Conservation (phyloP, 1,140 invertebrate species). For the Cotesia typhae region DNA sequence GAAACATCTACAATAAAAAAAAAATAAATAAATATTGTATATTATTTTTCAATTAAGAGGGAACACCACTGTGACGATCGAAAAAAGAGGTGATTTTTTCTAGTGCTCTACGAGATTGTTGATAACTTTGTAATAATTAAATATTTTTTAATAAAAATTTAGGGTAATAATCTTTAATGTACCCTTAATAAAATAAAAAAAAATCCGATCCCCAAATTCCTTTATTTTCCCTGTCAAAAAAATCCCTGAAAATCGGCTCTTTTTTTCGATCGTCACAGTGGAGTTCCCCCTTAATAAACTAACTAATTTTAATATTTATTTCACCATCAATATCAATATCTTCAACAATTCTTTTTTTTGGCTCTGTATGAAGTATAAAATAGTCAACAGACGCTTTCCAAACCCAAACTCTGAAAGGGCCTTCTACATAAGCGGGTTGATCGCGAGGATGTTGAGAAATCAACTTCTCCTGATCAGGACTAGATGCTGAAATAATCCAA, state of each 20-base stretch:
- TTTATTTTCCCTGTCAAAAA: too few species aligned
- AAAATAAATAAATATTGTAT: conserved; percentile 27
- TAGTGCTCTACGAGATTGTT: too few species aligned
- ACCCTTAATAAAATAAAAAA: too few species aligned
- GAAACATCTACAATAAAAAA: conserved; percentile 72
- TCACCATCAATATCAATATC: conserved; percentile 73
- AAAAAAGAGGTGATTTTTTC: too few species aligned
- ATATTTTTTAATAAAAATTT: too few species aligned
- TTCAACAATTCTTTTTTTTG: conserved; percentile 52
- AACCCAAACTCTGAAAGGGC: conserved; percentile 85
- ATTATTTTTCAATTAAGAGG: conserved; percentile 1
- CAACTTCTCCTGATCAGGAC: conserved; percentile 78
- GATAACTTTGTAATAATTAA: too few species aligned
- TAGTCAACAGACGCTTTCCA: conserved; percentile 80
- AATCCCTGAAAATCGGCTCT: too few species aligned
- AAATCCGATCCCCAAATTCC: too few species aligned
- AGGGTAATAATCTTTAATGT: too few species aligned
- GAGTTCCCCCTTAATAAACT: too few species aligned
- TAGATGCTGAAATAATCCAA: conserved; percentile 93
- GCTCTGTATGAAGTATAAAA: conserved; percentile 82
- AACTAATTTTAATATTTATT: conserved; percentile 24
- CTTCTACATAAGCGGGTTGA: conserved; percentile 85
- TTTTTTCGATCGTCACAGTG: too few species aligned
- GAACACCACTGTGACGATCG: too few species aligned
- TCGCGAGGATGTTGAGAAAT: conserved; percentile 75